These are phyloP conservation scores for Andrena trimmerana DNA, from an alignment of 2,888 invertebrate species.

Conservation along the genomic window DNA sequence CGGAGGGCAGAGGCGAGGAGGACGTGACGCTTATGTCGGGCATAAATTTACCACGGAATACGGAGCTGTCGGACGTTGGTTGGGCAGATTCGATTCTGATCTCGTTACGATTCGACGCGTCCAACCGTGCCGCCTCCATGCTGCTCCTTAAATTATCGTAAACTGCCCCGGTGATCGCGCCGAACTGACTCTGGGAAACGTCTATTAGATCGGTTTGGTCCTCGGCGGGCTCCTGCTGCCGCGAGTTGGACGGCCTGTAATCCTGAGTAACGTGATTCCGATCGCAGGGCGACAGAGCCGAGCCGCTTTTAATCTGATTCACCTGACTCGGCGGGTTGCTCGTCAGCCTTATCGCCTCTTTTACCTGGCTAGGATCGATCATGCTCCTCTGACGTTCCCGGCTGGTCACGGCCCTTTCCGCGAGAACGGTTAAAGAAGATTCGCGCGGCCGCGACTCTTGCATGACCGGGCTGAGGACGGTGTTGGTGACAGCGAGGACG, in stretches of 20 bases:
- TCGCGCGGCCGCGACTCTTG: slow-evolving; percentile 83
- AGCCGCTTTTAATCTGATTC: slow-evolving; percentile 49
- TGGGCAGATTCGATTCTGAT: not conserved
- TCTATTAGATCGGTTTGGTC: slow-evolving; percentile 10
- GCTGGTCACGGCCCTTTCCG: slow-evolving; percentile 83
- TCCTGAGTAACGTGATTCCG: not conserved
- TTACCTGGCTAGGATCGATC: slow-evolving; percentile 85
- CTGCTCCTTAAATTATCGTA: not conserved
- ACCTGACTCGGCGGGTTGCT: slow-evolving; percentile 80
- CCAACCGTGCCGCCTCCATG: not conserved
- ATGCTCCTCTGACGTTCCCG: slow-evolving; percentile 84
- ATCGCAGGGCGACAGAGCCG: not conserved
- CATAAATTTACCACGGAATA: slow-evolving; percentile 79
- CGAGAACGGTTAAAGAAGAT: slow-evolving; percentile 72
- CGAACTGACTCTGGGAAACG: not conserved
- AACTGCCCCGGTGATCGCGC: not conserved
- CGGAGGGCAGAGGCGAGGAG: slow-evolving; percentile 77
- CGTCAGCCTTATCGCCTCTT: slow-evolving; percentile 78
- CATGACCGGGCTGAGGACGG: slow-evolving; percentile 84
- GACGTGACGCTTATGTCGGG: slow-evolving; percentile 86
- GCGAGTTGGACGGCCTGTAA: not conserved
- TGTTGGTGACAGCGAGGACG: slow-evolving; percentile 83
- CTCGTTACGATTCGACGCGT: not conserved
- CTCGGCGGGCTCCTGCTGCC: not conserved
- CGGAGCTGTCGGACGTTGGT: slow-evolving; percentile 19